A percentile compares a stretch with the other conserved stretches of the same genome.
phyloP scores from a whole-genome alignment of 2,113 vertebrate genomes.

The Lophochroa leadbeateri region DNA sequence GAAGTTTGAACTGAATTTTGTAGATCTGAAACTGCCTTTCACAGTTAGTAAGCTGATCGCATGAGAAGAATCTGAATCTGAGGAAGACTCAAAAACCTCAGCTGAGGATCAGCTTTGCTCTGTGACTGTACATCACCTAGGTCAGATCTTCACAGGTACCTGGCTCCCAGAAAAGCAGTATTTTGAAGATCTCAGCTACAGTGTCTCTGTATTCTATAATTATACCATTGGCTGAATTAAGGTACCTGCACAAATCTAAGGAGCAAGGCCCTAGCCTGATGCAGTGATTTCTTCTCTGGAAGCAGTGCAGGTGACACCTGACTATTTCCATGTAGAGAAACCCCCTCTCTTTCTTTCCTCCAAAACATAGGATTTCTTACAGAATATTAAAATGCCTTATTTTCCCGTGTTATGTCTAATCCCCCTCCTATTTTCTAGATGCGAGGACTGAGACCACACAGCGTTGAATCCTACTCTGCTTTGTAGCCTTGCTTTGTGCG shows the following conservation, averaged over 20 bases:
- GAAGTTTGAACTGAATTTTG: not conserved
- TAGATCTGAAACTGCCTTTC: not conserved
- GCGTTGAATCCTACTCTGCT: rapidly evolving
- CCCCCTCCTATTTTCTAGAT: not conserved
- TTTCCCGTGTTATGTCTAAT: rapidly evolving
- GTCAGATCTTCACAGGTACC: not conserved
- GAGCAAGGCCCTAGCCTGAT: not conserved
- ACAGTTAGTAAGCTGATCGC: not conserved
- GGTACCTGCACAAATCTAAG: not conserved
- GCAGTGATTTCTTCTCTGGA: not conserved
- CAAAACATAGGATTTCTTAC: rapidly evolving
- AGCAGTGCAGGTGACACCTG: not conserved
- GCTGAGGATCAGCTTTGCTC: not conserved
- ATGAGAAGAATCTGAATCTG: not conserved
- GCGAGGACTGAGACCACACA: not conserved
- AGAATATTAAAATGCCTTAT: not conserved
- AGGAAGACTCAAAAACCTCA: not conserved
- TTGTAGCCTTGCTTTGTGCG: rapidly evolving
- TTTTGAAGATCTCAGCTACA: not conserved
- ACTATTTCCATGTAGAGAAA: rapidly evolving
- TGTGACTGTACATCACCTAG: not conserved
- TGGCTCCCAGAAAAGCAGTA: not conserved
- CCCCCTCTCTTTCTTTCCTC: not conserved
- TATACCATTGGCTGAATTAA: not conserved
- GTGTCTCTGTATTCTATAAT: not conserved